These are phyloP conservation scores for Porites lobata DNA, from an alignment of 92 coral and sea anemone genomes.

Conservation along the genomic window DNA sequence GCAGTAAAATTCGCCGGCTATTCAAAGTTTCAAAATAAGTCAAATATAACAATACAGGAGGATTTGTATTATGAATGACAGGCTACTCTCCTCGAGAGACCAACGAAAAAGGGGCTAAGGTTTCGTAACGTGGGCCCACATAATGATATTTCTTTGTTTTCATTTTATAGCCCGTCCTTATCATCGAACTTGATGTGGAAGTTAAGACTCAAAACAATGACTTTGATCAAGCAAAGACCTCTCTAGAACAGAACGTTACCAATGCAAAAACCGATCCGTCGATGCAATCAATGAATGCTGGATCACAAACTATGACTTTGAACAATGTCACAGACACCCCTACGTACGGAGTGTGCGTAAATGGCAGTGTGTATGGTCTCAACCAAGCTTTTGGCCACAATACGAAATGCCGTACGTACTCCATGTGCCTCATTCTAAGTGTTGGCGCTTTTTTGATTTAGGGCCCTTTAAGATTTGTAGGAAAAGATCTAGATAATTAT, in stretches of 20 bases:
- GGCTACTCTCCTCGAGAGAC: too few species aligned
- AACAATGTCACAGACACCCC: conserved; percentile 46
- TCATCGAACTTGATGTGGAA: conserved; percentile 80
- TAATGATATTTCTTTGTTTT: not conserved
- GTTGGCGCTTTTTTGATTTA: too few species aligned
- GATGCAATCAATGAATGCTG: conserved; percentile 64
- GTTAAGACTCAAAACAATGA: conserved; percentile 67
- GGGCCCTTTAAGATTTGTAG: too few species aligned
- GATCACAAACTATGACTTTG: conserved; percentile 49
- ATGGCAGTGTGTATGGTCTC: conserved; percentile 84
- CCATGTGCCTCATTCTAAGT: not conserved
- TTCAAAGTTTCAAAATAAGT: too few species aligned
- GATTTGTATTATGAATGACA: too few species aligned
- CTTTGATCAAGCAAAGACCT: conserved; percentile 48
- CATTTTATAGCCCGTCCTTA: conserved; percentile 69
- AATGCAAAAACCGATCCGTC: conserved; percentile 45
- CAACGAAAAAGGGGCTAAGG: too few species aligned
- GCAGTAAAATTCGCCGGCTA: too few species aligned
- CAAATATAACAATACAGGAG: too few species aligned
- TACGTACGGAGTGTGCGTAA: conserved; percentile 69
- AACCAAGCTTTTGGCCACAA: conserved; percentile 44
- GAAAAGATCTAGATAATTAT: too few species aligned
- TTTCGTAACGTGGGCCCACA: too few species aligned
- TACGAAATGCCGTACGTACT: conserved; percentile 84
- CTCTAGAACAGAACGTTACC: conserved; percentile 65